phyloP scores from a whole-genome alignment of 2,797 vertebrate species.

The Anabacerthia variegaticeps region DNA sequence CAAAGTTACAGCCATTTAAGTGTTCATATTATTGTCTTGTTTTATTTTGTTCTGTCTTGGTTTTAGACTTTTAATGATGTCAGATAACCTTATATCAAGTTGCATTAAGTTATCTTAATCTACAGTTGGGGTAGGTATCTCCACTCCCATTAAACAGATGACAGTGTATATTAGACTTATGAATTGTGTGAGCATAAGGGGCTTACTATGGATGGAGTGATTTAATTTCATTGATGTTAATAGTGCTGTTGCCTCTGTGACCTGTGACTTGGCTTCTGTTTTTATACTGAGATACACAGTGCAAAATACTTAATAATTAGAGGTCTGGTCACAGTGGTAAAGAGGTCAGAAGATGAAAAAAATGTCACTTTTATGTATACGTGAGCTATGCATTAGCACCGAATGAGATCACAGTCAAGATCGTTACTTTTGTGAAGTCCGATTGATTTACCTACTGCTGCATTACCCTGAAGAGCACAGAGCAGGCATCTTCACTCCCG shows the following conservation, averaged over 20 bases:
- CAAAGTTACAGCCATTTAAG: neutral
- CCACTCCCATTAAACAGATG: neutral
- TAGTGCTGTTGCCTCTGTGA: slow-evolving; percentile 32
- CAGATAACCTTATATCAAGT: neutral
- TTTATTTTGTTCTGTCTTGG: neutral
- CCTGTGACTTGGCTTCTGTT: slow-evolving; percentile 56
- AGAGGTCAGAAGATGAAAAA: slow-evolving; percentile 44
- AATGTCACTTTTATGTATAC: slow-evolving; percentile 14
- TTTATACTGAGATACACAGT: slow-evolving; percentile 45
- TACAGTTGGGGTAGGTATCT: neutral
- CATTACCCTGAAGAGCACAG: neutral
- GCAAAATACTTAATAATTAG: slow-evolving; percentile 67
- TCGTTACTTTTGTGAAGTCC: neutral
- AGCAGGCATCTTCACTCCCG: neutral
- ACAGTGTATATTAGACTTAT: neutral
- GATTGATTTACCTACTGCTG: neutral
- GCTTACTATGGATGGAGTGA: neutral
- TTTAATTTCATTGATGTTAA: slow-evolving; percentile 60
- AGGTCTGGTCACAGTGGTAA: slow-evolving; percentile 34
- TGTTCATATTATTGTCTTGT: neutral
- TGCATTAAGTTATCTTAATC: neutral
- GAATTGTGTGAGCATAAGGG: slow-evolving; percentile 22
- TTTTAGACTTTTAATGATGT: neutral
- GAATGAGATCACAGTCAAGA: neutral
- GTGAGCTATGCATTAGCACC: neutral